These are phyloP conservation scores for Himalopsyche kuldschensis DNA, from an alignment of 2,888 invertebrate genomes.

Conservation along the genomic window DNA sequence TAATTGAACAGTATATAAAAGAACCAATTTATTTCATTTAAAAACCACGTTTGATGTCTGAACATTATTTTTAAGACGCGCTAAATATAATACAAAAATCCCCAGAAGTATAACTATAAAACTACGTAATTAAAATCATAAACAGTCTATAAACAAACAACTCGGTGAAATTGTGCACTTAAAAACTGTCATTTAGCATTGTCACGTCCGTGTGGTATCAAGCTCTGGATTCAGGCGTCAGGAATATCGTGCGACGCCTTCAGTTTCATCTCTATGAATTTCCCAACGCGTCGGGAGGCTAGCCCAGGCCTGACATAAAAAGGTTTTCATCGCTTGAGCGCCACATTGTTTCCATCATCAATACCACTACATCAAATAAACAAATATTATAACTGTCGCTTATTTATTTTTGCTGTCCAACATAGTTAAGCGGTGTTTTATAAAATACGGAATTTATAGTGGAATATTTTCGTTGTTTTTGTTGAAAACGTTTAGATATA, in stretches of 20 bases:
- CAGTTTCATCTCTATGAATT: not conserved
- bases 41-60: too few relatives aligned
- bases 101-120: too few relatives aligned
- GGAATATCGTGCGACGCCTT: not conserved
- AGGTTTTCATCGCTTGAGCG: not conserved
- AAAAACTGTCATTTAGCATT: not conserved
- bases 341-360: not conserved
- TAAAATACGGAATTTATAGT: too few relatives aligned
- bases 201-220: not conserved
- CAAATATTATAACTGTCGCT: too few relatives aligned
- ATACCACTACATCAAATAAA: not conserved
- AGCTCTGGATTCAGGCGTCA: not conserved
- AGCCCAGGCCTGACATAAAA: not conserved
- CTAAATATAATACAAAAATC: too few relatives aligned
- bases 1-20: too few relatives aligned
- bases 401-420: too few relatives aligned
- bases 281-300: not conserved
- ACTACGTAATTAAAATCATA: not conserved
- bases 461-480: too few relatives aligned
- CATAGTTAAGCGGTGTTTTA: too few relatives aligned
- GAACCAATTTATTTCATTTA: too few relatives aligned
- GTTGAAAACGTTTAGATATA: too few relatives aligned
- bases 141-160: not conserved
- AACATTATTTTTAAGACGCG: too few relatives aligned
- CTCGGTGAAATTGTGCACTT: not conserved